Base-by-base conservation (phyloP, 1,140 invertebrate genomes). In the Druon quercuslanigerum region DNA sequence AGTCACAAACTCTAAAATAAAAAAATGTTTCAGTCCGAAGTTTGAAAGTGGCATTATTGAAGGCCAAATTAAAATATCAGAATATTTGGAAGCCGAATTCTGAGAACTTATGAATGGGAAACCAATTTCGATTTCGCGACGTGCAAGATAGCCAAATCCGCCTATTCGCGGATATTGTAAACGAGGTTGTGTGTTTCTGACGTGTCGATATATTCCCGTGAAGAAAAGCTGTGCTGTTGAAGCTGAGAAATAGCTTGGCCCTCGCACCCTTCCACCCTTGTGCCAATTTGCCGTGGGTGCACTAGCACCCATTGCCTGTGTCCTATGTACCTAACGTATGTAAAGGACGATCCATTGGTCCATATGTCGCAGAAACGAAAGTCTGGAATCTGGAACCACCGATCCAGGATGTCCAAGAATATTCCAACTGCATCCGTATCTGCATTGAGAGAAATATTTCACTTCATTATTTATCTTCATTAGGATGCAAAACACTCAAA, bases 171-270 rank as follows among this genome's bases (percentile, higher is more conserved):
- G 77, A 87, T 87, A 88, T 89, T 85, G 88, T 88, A 87, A 89
- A 88, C 88, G 85, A 83, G 79, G 79, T 83, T 87, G 89, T 85
- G 86, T 91, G 90, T 82, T 87, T 78, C 75, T 91, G 90, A 91
- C 90, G 89, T 87, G 87, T 87, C 88, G 86, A 91, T 91, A 90
- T 90, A 90, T 91, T 90, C 86, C 81, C 84, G 77, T 83, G 86
- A 91, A 90, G 89, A 90, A 91, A 91, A 85, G 86, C 87, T 88
- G 89, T 91, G 90, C 84, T 78, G 84, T 51, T 91, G 90, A 91
- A 91, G 88, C 90, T 91, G 89, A 91, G 89, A 88, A 90, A 90
- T 91, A 90, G 89, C 88, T 85, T 74, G 81, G 77, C 80, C 77
- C 80, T 72, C 71, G 74, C 80, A 75, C 78, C 70, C 40, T 70